Evolutionary conservation across 2,113 vertebrate genomes (phyloP).

Genomic region (Poecilia latipinna): DNA sequence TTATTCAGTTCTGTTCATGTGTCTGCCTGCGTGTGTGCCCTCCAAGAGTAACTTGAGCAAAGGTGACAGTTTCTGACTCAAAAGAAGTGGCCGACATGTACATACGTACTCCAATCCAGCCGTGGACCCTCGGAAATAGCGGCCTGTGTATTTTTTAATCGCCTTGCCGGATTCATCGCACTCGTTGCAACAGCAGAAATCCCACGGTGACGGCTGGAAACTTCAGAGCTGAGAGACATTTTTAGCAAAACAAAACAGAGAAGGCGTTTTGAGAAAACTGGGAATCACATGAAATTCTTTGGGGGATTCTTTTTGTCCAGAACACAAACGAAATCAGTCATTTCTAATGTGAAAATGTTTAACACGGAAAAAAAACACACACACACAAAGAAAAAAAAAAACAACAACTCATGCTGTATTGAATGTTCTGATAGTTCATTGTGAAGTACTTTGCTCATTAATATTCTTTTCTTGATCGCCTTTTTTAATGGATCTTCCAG

Average conservation of each 20-base stretch:
- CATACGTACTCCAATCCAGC: conserved; percentile 28
- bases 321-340: conserved; percentile 58
- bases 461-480: conserved; percentile 62
- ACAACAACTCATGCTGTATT: conserved; percentile 61
- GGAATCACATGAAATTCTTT: conserved; percentile 67
- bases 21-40: conserved; percentile 18
- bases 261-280: conserved; percentile 71
- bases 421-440: conserved; percentile 80
- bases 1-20: conserved; percentile 61
- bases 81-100: conserved; percentile 6
- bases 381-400: conserved; percentile 55
- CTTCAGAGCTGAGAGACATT: conserved; percentile 39
- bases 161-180: conserved; percentile 20
- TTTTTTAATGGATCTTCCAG: conserved; percentile 80
- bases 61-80: conserved; percentile 13
- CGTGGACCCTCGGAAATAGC: conserved; percentile 9
- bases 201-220: conserved; percentile 19
- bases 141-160: conserved; percentile 29
- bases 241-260: conserved; percentile 24
- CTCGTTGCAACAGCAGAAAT: conserved; percentile 18
- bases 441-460: conserved; percentile 80
- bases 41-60: conserved; percentile 17
- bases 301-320: conserved; percentile 48
- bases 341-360: conserved; percentile 80
- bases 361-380: conserved; percentile 48